These are phyloP conservation scores for Lycophotia porphyrea DNA, from an alignment of 2,888 invertebrate genomes.

Conservation along the genomic window DNA sequence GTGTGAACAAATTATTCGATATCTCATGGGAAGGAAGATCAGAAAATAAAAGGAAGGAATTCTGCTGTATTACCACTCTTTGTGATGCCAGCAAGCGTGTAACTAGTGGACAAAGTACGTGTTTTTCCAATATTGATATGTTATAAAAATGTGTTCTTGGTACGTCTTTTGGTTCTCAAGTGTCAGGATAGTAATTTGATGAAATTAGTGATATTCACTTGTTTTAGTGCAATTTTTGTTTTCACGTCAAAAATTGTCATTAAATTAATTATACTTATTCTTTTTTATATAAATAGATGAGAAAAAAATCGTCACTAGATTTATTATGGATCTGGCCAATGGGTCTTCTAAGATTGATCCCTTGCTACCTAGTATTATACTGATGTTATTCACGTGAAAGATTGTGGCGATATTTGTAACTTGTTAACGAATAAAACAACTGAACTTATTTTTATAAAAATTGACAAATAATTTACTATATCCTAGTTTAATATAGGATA, in stretches of 20 bases:
- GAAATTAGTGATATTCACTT: too few relatives aligned
- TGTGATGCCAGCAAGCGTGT: background rate
- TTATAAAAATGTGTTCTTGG: background rate
- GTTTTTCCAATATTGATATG: background rate
- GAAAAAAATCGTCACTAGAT: too few relatives aligned
- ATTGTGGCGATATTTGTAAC: background rate
- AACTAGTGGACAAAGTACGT: background rate
- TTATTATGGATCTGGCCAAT: too few relatives aligned
- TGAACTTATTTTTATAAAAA: background rate
- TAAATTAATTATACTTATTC: too few relatives aligned
- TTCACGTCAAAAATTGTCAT: too few relatives aligned
- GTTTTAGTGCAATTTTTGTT: too few relatives aligned
- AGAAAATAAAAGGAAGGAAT: background rate
- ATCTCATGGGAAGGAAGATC: background rate
- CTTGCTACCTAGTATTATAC: background rate
- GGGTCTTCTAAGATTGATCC: too few relatives aligned
- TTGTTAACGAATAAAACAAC: background rate
- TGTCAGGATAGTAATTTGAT: too few relatives aligned
- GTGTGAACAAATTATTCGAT: background rate
- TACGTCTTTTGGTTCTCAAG: too few relatives aligned
- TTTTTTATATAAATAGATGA: too few relatives aligned
- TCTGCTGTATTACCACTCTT: background rate
- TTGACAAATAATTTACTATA: background rate
- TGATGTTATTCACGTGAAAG: background rate
- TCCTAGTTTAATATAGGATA: background rate